Conservation (phyloP, 1,140 invertebrate species). For the Eulimnadia texana region DNA sequence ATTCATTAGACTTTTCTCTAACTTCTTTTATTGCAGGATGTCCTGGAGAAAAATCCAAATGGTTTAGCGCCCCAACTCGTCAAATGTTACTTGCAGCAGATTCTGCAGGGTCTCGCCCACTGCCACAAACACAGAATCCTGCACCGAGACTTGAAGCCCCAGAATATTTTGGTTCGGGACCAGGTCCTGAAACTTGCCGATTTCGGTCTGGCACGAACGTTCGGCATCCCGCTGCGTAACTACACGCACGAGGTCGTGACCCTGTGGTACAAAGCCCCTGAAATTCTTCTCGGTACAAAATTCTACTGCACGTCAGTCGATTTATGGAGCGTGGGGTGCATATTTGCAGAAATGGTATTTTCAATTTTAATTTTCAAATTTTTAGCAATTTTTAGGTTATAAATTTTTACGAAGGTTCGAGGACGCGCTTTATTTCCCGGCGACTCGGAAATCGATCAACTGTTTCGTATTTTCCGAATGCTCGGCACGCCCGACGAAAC, state of each 20-base stretch:
- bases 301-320: constrained; percentile 81
- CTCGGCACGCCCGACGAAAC: constrained; percentile 75
- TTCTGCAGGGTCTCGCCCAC: constrained; percentile 75
- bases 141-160: constrained; percentile 81
- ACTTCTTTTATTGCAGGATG: constrained; percentile 4
- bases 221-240: constrained; percentile 62
- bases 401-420: constrained; percentile 43
- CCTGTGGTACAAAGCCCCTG: constrained; percentile 91
- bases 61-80: constrained; percentile 9
- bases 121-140: constrained; percentile 79
- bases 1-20: not conserved
- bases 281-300: constrained; percentile 80
- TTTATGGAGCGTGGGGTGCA: constrained; percentile 91
- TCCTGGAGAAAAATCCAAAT: constrained; percentile 13
- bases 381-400: not conserved
- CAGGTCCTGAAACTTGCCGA: constrained; percentile 60
- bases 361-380: too few relatives aligned
- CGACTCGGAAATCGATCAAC: constrained; percentile 93
- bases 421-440: constrained; percentile 75
- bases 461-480: constrained; percentile 83
- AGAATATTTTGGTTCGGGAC: constrained; percentile 59
- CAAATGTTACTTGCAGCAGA: constrained; percentile 65
- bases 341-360: constrained; percentile 82
- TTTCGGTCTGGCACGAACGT: constrained; percentile 73
- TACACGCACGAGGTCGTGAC: constrained; percentile 93